phyloP scores from a whole-genome alignment of 2,888 invertebrate genomes.

The Monopis laevigella region DNA sequence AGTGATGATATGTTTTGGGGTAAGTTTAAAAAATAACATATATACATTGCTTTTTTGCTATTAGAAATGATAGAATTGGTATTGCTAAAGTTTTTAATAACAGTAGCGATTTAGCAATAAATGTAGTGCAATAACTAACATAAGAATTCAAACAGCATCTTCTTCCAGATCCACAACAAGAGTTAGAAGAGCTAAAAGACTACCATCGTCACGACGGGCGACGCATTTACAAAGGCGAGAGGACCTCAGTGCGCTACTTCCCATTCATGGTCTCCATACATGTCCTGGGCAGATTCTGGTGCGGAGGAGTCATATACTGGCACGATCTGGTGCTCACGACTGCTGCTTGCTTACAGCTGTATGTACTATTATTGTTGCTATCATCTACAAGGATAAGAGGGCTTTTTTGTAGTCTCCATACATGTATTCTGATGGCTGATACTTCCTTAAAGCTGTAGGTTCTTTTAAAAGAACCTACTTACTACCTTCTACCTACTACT shows the following conservation, averaged over 20 bases:
- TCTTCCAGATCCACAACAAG: constrained; percentile 41
- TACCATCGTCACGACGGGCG: constrained; percentile 32
- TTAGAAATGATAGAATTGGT: neutral
- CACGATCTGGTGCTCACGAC: constrained; percentile 45
- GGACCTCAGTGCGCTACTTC: constrained; percentile 40
- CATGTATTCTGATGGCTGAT: too few relatives aligned
- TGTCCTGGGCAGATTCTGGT: constrained; percentile 53
- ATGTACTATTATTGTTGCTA: too few relatives aligned
- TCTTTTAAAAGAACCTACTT: too few relatives aligned
- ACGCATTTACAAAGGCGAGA: constrained; percentile 42
- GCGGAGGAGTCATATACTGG: constrained; percentile 45
- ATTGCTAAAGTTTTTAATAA: too few relatives aligned
- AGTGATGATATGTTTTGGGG: constrained; percentile 41
- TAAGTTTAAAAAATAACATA: constrained; percentile 21
- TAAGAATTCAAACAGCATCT: neutral
- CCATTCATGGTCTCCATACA: constrained; percentile 54
- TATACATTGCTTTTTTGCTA: neutral
- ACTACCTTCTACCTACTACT: too few relatives aligned
- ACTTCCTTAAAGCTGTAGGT: too few relatives aligned
- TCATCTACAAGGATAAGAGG: too few relatives aligned
- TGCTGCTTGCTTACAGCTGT: constrained; percentile 53
- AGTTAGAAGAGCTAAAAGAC: constrained; percentile 36
- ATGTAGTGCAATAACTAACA: neutral
- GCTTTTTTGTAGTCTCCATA: too few relatives aligned
- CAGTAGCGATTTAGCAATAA: neutral